Evolutionary conservation across 2,888 invertebrate species (phyloP), one percentile per base, ranked within the genome.

Genomic region (Tanytarsus gracilentus): DNA sequence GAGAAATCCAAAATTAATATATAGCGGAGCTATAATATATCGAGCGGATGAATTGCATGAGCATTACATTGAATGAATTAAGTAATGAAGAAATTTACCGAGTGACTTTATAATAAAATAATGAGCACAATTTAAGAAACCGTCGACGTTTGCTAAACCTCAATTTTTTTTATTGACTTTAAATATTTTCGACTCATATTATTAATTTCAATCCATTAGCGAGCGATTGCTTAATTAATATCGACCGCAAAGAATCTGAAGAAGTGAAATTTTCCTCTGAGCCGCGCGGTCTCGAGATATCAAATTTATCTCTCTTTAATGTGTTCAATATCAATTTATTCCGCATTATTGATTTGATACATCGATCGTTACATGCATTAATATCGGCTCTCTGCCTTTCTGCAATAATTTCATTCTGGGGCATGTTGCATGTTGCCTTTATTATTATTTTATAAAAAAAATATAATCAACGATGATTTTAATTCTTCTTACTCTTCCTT

Each of bases 261-360:
- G 52, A 52, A 18, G 33, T 18, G 33, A 21, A 36, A 36, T 11
- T 33, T 33, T 33, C 5, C n/a, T 33, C 33, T 44, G 11, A 33
- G n/a, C 36, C 36, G n/a, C 36, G 4, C 16, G 14, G 9, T 16
- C 21, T 44, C 16, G 26, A 49, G 14, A 49, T 27, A 49, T 33
- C 21, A 39, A 55, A 55, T 55, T 55, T 55, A 55, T 55, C 55
- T 25, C 27, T 40, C 40, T 55, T 44, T 55, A 55, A 55, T 55
- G 55, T n/a, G 40, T 40, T 55, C 55, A 40, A 55, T 40, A 55
- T 40, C 55, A 55, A 55, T 55, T 55, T 33, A 55, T 55, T 55
- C 39, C 55, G 40, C 36, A 51, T 51, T 51, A 51, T 51, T 51
- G 51, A 51, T 44, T 44, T 44, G 44, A 44, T 44, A 44, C 44